phyloP scores from a whole-genome alignment of 2,797 vertebrate genomes.

The Cyclura pinguis region DNA sequence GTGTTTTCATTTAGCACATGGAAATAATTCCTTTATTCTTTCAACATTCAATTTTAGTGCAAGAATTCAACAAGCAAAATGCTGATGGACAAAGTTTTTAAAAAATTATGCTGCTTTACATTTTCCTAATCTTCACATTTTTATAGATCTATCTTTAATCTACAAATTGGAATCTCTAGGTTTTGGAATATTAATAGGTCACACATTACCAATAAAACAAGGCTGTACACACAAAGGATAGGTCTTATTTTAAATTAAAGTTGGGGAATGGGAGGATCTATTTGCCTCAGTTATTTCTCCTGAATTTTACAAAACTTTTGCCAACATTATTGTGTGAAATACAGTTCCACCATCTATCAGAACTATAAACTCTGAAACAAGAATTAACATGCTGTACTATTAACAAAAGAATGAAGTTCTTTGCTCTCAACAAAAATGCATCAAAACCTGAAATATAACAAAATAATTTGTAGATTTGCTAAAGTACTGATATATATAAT shows the following conservation, averaged over 20 bases:
- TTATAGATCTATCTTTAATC: background rate
- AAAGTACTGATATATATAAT: conserved; percentile 8
- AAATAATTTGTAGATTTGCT: background rate
- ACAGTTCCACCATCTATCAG: background rate
- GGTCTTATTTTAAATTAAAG: background rate
- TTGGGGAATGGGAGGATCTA: background rate
- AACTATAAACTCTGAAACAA: conserved; percentile 1
- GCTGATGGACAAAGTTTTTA: background rate
- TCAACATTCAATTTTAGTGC: background rate
- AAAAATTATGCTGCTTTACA: background rate
- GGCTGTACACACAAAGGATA: background rate
- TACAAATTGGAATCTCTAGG: background rate
- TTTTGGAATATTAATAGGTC: background rate
- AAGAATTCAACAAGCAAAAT: background rate
- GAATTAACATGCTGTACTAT: background rate
- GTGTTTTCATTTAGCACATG: background rate
- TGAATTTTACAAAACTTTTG: background rate
- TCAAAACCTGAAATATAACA: background rate
- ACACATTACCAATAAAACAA: background rate
- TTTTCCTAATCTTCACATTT: background rate
- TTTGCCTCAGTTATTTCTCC: background rate
- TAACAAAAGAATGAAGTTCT: background rate
- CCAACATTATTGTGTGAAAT: background rate
- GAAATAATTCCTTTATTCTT: background rate
- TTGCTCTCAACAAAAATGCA: background rate